Base-by-base conservation (phyloP, 1,140 invertebrate genomes). In the Solenopsis invicta region DNA sequence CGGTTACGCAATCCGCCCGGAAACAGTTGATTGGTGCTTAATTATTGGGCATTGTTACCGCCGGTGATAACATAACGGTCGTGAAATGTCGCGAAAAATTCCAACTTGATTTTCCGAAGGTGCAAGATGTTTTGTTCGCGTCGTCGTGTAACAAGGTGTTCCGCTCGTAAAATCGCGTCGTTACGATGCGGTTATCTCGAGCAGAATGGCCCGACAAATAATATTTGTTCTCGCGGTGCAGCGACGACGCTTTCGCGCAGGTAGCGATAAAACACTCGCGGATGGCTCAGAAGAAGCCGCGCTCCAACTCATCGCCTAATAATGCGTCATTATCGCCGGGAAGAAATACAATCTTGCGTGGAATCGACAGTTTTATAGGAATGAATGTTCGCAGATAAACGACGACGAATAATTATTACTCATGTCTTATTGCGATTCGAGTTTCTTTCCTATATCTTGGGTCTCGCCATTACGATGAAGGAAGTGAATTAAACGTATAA, bases 1-100 rank as follows among this genome's bases (percentile, higher is more conserved):
- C 9, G 66, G 85, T 93, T 91, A 77, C 75, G 87, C 82, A 93
- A 93, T 45, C 37, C 64, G 81, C 71, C 91, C 88, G 91, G 91
- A 92, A 93, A 88, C 61, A 74, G 69, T 85, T 89, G 66, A 90
- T 87, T 85, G 87, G 41, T 69, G 89, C 37, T 80, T 87, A 90
- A 90, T 91, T 87, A 82, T 87, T 78, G 21, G 29, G 59, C 82
- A 86, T 86, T 78, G 75, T 90, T 88, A 52, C 66, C 72, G 71
- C 18, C 62, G n/a, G n/a, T 41, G 52, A 2, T 41, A 52, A 80
- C 9, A 72, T 29, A 16, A 81, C 50, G 37, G 29, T 67, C 10
- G 29, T 66, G 29, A 16, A 52, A 52, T 21, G 29, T 71, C 34
- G 34, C 59, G n/a, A 18, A 67, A 71, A 71, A 69, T 81, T 13